Conservation (phyloP, 2,888 invertebrate species). For the Rapana venosa region DNA sequence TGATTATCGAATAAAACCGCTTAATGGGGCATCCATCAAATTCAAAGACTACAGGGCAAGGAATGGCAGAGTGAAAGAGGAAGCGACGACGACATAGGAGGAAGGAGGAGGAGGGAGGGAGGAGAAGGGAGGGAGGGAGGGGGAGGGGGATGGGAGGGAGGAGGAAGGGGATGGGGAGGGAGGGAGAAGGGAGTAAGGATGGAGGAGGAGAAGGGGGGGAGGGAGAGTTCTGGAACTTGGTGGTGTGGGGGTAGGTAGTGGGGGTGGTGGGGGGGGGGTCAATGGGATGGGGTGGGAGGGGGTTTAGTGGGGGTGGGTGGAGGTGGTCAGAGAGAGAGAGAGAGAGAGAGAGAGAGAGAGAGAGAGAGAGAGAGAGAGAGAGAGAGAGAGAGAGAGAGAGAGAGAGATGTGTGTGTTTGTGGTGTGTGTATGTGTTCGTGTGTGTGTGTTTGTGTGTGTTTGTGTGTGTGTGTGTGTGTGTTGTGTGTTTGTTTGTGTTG, state of each 20-base stretch:
- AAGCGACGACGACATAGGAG: neutral
- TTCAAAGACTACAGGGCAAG: slow-evolving; percentile 18
- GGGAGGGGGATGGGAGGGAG: no score
- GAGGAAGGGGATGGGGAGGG: neutral
- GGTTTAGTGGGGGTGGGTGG: neutral
- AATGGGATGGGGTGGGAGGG: neutral
- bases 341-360: neutral
- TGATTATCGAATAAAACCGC: slow-evolving; percentile 33
- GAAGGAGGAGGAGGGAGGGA: neutral
- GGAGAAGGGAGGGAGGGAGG: neutral
- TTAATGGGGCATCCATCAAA: slow-evolving; percentile 36
- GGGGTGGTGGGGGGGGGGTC: neutral
- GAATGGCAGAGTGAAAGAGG: neutral
- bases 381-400: neutral
- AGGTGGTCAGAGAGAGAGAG: neutral
- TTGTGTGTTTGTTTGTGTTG: no score
- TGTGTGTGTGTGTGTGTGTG: no score
- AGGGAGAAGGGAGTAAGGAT: neutral
- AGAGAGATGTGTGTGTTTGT: neutral
- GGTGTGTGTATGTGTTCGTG: no score
- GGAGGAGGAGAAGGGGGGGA: neutral
- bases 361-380: neutral
- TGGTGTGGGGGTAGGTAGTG: neutral
- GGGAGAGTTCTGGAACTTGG: neutral
- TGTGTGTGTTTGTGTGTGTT: no score